These are phyloP conservation scores for Geodia barretti DNA, from an alignment of 37 sponge, comb jelly and placozoan species.

Conservation along the genomic window DNA sequence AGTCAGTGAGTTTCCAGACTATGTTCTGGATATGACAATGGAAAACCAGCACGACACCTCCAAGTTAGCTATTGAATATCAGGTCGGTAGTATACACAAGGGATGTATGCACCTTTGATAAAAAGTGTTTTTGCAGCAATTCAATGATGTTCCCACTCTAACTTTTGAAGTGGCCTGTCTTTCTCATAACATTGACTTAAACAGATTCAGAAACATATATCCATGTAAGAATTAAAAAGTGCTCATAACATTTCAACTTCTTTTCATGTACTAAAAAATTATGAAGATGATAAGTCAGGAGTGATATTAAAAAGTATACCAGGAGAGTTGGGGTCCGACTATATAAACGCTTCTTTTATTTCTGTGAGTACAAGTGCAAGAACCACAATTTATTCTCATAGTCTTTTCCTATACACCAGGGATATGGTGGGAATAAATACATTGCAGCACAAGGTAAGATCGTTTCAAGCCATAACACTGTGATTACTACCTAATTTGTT, in stretches of 20 bases:
- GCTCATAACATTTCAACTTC: not conserved
- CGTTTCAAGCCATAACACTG: not conserved
- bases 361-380: not conserved
- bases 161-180: not conserved
- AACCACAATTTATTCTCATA: not conserved
- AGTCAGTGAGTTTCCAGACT: not conserved
- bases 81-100: no score
- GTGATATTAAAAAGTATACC: not conserved
- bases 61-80: not conserved
- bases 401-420: not conserved
- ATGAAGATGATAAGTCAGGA: not conserved
- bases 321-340: not conserved
- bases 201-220: conserved; percentile 6
- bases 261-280: no score
- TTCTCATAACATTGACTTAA: not conserved
- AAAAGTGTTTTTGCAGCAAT: not conserved
- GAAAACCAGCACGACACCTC: not conserved
- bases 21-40: not conserved
- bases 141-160: not conserved
- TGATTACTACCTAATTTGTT: not conserved
- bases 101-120: no score
- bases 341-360: not conserved
- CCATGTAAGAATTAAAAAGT: conserved; percentile 2
- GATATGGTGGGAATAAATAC: not conserved
- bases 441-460: not conserved